These are phyloP conservation scores for Lasioglossum leucozonium DNA, from an alignment of 2,888 invertebrate genomes.

Conservation along the genomic window DNA sequence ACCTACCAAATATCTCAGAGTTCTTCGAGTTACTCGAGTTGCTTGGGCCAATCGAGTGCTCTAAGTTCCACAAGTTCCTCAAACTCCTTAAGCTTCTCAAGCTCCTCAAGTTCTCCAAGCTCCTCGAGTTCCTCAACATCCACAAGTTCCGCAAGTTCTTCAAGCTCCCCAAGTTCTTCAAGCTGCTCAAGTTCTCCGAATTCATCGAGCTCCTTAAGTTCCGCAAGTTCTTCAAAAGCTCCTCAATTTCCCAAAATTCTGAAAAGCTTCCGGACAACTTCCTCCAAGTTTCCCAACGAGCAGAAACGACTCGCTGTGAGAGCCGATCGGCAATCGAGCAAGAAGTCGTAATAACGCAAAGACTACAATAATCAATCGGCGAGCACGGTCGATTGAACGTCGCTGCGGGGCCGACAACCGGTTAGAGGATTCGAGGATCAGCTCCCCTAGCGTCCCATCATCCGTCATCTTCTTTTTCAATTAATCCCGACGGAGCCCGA, in stretches of 20 bases:
- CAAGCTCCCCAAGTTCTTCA: too few species aligned
- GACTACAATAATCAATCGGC: not conserved
- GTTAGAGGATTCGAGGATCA: not conserved
- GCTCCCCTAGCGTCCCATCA: not conserved
- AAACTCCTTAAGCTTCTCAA: too few species aligned
- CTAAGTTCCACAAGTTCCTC: too few species aligned
- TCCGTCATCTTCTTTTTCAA: constrained; percentile 40
- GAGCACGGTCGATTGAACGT: not conserved
- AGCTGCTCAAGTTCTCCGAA: too few species aligned
- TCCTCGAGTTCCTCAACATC: too few species aligned
- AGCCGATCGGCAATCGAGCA: not conserved
- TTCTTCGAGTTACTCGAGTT: too few species aligned
- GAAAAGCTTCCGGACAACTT: not conserved
- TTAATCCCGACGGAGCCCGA: constrained; percentile 27
- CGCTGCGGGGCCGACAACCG: not conserved
- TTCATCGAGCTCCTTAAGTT: too few species aligned
- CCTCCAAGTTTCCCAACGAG: not conserved
- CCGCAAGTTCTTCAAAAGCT: too few species aligned
- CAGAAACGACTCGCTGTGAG: not conserved
- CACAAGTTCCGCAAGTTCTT: too few species aligned
- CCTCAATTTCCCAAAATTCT: not conserved
- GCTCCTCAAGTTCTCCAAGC: too few species aligned
- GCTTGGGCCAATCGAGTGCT: too few species aligned
- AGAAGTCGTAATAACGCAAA: not conserved
- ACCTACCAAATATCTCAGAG: not conserved